phyloP scores from a whole-genome alignment of 2,797 vertebrate genomes.

The Gallinago nigripennis region DNA sequence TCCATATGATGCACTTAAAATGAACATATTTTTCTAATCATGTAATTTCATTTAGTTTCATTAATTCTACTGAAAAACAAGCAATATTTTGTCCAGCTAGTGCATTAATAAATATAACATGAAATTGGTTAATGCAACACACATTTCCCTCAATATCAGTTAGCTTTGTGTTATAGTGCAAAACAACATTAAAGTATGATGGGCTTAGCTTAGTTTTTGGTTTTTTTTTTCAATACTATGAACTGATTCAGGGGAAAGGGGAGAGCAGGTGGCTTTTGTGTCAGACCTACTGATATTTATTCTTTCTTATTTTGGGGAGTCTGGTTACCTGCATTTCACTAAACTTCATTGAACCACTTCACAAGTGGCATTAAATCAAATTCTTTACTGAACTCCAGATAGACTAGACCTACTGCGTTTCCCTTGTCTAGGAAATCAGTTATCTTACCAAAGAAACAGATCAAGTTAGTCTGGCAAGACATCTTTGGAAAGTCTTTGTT shows the following conservation, averaged over 20 bases:
- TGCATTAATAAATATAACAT: slow-evolving; percentile 51
- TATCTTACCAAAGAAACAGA: background rate
- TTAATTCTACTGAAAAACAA: slow-evolving; percentile 43
- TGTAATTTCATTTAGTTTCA: slow-evolving; percentile 40
- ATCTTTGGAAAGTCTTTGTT: background rate
- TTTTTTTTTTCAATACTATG: background rate
- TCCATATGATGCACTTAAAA: slow-evolving; percentile 14
- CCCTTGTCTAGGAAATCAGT: background rate
- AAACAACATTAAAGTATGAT: background rate
- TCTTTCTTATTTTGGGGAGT: background rate
- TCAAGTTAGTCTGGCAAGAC: background rate
- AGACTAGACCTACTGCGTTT: background rate
- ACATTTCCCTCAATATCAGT: background rate
- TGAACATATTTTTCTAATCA: slow-evolving; percentile 1
- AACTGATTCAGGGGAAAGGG: background rate
- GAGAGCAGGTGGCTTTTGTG: background rate
- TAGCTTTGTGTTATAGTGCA: background rate
- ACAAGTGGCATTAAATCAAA: background rate
- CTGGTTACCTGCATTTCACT: background rate
- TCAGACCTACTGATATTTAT: background rate
- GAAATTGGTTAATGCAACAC: slow-evolving; percentile 49
- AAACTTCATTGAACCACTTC: background rate
- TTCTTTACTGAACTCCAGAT: background rate
- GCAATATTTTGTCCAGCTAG: background rate
- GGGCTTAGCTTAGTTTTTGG: background rate